Percentiles rank a stretch among this genome's conserved stretches.
Evolutionary conservation across 37 sponge, comb jelly and placozoan species (phyloP).

Genomic region (Petrosia ficiformis): DNA sequence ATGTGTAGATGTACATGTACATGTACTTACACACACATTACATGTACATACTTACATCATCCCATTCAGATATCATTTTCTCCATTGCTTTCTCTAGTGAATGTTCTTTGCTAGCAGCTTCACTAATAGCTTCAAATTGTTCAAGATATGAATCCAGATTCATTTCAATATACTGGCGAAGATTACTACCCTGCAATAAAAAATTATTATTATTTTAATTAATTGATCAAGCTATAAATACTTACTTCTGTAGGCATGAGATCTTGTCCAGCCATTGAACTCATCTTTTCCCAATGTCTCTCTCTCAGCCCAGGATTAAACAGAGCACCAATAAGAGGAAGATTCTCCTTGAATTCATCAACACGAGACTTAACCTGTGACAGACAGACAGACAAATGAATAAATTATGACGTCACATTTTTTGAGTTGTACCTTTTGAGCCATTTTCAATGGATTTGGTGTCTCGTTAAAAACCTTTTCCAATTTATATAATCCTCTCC

Average conservation of each 20-base stretch:
- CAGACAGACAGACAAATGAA: conserved; percentile 2
- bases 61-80: conserved; percentile 97
- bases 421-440: conserved; percentile 63
- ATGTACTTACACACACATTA: background rate
- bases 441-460: conserved; percentile 87
- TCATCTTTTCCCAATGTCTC: conserved; percentile 96
- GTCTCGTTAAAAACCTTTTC: conserved; percentile 84
- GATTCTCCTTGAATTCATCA: conserved; percentile 91
- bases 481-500: conserved; percentile 94
- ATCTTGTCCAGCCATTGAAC: conserved; percentile 78
- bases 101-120: conserved; percentile 96
- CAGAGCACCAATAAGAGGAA: conserved; percentile 85
- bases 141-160: conserved; percentile 92
- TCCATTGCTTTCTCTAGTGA: conserved; percentile 98
- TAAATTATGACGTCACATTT: background rate
- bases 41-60: conserved; percentile 63
- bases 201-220: background rate
- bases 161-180: conserved; percentile 86
- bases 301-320: conserved; percentile 98
- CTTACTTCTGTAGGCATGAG: conserved; percentile 82
- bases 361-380: conserved; percentile 81
- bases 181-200: conserved; percentile 68
- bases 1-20: background rate
- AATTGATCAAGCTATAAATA: background rate
- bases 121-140: conserved; percentile 98